phyloP scores from a whole-genome alignment of 1,140 invertebrate species.

The Trinorchestia longiramus region DNA sequence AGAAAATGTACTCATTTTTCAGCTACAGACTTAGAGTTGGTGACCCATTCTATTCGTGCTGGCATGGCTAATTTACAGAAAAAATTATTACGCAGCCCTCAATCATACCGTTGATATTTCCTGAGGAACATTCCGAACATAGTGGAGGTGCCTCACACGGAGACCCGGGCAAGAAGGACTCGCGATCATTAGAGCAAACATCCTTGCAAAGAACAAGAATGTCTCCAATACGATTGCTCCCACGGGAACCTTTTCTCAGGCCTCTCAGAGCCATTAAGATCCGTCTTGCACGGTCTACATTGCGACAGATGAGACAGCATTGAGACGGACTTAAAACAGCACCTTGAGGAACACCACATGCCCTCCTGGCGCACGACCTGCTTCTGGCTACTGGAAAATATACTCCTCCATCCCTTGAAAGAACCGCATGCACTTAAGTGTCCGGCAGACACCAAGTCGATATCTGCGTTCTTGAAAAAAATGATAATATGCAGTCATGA shows the following conservation, averaged over 20 bases:
- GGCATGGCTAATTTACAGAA: background rate
- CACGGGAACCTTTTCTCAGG: constrained; percentile 29
- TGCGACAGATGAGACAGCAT: constrained; percentile 41
- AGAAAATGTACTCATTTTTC: background rate
- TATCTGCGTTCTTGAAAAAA: background rate
- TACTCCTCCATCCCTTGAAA: background rate
- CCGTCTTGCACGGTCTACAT: constrained; percentile 33
- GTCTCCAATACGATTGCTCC: background rate
- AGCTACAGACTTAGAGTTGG: background rate
- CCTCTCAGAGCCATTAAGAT: constrained; percentile 3
- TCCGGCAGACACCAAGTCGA: background rate
- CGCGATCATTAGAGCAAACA: background rate
- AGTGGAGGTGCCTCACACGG: background rate
- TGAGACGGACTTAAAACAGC: background rate
- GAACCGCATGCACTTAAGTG: background rate
- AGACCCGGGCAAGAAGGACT: background rate
- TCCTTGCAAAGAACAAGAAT: background rate
- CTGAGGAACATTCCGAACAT: constrained; percentile 26
- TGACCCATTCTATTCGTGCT: background rate
- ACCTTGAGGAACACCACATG: constrained; percentile 23
- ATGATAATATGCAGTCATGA: background rate
- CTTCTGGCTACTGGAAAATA: constrained; percentile 9
- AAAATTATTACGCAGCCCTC: background rate
- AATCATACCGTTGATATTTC: constrained; percentile 13
- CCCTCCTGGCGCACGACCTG: constrained; percentile 25